Conservation (phyloP, 2,888 invertebrate genomes). For the Scaptomyza polygonia region DNA sequence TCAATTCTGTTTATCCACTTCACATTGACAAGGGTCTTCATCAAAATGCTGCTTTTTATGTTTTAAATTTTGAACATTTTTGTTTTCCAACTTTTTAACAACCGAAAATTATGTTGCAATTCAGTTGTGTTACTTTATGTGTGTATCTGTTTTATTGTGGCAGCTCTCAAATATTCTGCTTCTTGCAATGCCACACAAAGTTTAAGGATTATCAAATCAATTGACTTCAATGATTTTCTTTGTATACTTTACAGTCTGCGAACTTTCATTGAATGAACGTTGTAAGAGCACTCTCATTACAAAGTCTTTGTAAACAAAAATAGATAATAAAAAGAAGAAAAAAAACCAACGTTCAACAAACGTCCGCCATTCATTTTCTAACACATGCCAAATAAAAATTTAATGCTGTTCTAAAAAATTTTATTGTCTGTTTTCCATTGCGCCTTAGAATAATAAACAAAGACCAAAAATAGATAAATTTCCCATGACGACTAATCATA, state of each 20-base stretch:
- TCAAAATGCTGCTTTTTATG: conserved; percentile 50
- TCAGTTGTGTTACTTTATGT: conserved; percentile 32
- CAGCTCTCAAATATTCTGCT: conserved; percentile 21
- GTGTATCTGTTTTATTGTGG: conserved; percentile 4
- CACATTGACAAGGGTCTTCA: conserved; percentile 31
- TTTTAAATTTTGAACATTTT: conserved; percentile 41
- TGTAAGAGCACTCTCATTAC: conserved; percentile 23
- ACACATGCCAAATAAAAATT: conserved; percentile 52
- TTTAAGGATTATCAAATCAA: conserved; percentile 53
- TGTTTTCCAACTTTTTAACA: conserved; percentile 18
- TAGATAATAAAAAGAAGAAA: background rate
- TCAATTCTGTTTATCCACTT: conserved; percentile 38
- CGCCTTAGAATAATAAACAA: conserved; percentile 60
- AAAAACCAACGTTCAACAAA: conserved; percentile 42
- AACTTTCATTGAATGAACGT: conserved; percentile 20
- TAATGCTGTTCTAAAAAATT: conserved; percentile 37
- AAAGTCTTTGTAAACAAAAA: conserved; percentile 19
- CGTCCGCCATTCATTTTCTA: conserved; percentile 53
- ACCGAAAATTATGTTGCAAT: conserved; percentile 46
- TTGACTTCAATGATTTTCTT: conserved; percentile 33
- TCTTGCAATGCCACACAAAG: conserved; percentile 18
- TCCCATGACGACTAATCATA: conserved; percentile 77
- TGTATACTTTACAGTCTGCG: conserved; percentile 13
- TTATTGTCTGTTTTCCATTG: conserved; percentile 48
- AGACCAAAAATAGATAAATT: conserved; percentile 40